Evolutionary conservation across 2,888 invertebrate species (phyloP), one percentile per base, ranked within the genome.

Genomic region (Resseliella maxima): DNA sequence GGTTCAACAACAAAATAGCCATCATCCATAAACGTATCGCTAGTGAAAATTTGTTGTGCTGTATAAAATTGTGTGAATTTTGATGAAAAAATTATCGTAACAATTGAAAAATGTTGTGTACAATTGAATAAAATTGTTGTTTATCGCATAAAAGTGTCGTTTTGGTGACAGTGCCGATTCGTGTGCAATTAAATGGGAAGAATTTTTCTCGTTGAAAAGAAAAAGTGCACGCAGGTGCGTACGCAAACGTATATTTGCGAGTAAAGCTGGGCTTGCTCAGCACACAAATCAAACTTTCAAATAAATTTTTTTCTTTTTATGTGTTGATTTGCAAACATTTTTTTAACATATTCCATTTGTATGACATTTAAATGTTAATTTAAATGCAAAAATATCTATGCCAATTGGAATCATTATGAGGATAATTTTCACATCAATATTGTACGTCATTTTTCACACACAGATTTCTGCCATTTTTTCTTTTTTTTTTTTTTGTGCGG

Each of bases 181-280:
- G 45, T 27, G 85, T 46, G 85, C 85, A 85, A 85, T 85, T 85
- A 85, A 85, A 46, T 85, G 85, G 85, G 27, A 85, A 85, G 38
- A 83, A 83, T 83, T 83, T 38, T 83, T 38, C 36, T 38, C n/a
- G 18, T 38, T 15, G 41, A n/a, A 46, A 18, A 85, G 41, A 85
- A 92, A 92, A 93, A 92, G 90, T 92, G 92, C 95, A 96, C 96
- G 95, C 96, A 97, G 96, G 96, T 96, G 96, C 96, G 96, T 96
- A 97, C 96, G 97, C 97, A 97, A 96, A 94, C 96, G 96, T 96
- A 95, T 94, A 94, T 94, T 93, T 92, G 93, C 94, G 93, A 94
- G 93, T 94, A 94, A 94, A 95, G n/a, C 95, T 96, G 96, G 94
- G 96, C 95, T 94, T 96, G 96, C 96, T 95, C 96, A 89, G 89